phyloP scores from a whole-genome alignment of 2,888 invertebrate genomes.

The Caenorhabditis plicata region DNA sequence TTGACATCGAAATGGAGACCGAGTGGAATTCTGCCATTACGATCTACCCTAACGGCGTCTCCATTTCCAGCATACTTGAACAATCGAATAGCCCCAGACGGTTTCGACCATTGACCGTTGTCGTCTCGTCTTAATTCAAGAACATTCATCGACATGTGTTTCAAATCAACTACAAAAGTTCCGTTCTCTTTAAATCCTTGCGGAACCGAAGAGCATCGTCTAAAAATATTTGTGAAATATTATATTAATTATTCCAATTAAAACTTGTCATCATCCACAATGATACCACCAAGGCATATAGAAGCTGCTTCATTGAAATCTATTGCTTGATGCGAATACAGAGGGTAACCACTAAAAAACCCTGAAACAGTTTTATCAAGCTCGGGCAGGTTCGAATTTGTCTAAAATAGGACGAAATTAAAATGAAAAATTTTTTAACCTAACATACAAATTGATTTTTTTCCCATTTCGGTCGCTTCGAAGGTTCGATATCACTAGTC shows the following conservation, averaged over 20 bases:
- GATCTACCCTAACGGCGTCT: conserved; percentile 40
- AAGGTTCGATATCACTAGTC: background rate
- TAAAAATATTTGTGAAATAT: conserved; percentile 8
- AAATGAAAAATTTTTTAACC: background rate
- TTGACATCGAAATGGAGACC: conserved; percentile 35
- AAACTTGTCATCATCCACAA: conserved; percentile 27
- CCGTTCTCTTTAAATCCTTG: conserved; percentile 43
- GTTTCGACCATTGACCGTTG: conserved; percentile 50
- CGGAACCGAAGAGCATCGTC: conserved; percentile 39
- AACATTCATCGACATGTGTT: conserved; percentile 16
- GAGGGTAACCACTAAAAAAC: conserved; percentile 35
- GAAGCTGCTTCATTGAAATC: conserved; percentile 39
- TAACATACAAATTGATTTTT: conserved; percentile 8
- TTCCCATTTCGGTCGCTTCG: conserved; percentile 17
- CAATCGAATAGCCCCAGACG: conserved; percentile 36
- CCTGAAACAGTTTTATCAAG: conserved; percentile 20
- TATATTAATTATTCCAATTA: background rate
- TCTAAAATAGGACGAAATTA: background rate
- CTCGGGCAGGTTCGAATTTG: conserved; percentile 14
- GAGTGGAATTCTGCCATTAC: conserved; percentile 17
- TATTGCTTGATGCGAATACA: conserved; percentile 36
- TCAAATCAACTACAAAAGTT: conserved; percentile 47
- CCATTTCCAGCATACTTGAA: conserved; percentile 39
- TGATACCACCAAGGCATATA: conserved; percentile 43
- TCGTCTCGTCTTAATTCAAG: conserved; percentile 40